Evolutionary conservation across 2,797 vertebrate species (phyloP).

Genomic region (Manis crassicaudata): DNA sequence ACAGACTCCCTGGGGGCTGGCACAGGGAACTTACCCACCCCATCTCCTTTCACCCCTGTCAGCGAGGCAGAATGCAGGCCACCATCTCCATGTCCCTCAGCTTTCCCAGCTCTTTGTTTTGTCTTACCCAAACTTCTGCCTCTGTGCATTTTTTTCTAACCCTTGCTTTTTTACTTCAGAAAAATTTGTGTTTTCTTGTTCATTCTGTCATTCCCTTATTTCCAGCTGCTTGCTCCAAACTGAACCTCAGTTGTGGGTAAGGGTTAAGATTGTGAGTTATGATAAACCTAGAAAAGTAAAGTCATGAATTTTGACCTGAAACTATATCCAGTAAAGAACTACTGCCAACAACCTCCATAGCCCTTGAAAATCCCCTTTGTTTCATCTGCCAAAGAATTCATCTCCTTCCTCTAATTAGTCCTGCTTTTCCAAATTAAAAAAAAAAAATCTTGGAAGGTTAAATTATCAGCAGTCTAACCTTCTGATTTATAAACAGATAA

Average conservation of each 20-base stretch:
- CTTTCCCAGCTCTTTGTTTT: background rate
- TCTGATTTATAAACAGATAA: slow-evolving; percentile 65
- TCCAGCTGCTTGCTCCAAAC: background rate
- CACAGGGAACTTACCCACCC: background rate
- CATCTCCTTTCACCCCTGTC: background rate
- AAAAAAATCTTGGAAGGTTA: slow-evolving; percentile 32
- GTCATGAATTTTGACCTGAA: slow-evolving; percentile 52
- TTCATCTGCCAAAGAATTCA: slow-evolving; percentile 49
- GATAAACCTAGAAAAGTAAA: slow-evolving; percentile 38
- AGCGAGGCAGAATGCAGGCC: background rate
- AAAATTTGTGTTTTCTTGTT: slow-evolving; percentile 4
- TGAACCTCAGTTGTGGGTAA: background rate
- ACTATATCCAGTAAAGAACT: background rate
- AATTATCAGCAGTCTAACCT: slow-evolving; percentile 55
- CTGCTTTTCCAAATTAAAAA: slow-evolving; percentile 53
- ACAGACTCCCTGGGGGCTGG: rapidly evolving
- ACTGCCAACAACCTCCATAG: background rate
- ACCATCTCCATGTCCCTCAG: background rate
- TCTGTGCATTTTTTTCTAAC: background rate
- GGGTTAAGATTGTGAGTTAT: background rate
- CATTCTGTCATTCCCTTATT: background rate
- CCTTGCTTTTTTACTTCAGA: background rate
- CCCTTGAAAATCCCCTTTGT: slow-evolving; percentile 51
- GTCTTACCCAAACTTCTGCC: background rate
- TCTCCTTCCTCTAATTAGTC: slow-evolving; percentile 50